These are phyloP conservation scores for Hiodon alosoides DNA, from an alignment of 2,113 vertebrate genomes.

Conservation along the genomic window DNA sequence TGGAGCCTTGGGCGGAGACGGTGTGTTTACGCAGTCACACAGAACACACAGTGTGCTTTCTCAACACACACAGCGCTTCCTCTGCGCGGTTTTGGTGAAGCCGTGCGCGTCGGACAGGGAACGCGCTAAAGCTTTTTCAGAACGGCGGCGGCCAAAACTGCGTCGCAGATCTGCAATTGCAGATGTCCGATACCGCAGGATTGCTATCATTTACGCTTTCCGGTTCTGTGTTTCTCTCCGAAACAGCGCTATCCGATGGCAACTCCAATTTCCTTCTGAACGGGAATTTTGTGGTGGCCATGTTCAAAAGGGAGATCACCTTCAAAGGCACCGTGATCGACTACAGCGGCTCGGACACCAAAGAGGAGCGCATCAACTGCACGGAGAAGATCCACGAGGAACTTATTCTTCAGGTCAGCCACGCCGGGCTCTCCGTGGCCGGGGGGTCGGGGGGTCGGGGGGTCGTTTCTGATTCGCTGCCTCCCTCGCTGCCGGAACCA, in stretches of 20 bases:
- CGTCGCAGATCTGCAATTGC: too few species aligned
- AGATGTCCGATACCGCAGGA: too few species aligned
- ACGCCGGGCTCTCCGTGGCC: slow-evolving; percentile 8
- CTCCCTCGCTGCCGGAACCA: slow-evolving; percentile 43
- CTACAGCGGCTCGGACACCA: slow-evolving; percentile 89
- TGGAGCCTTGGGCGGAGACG: too few species aligned
- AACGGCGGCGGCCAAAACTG: not conserved
- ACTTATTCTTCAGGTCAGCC: slow-evolving; percentile 77
- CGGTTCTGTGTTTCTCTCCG: slow-evolving; percentile 30
- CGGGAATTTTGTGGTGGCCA: slow-evolving; percentile 95
- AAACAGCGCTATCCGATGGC: slow-evolving; percentile 79
- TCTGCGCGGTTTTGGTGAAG: too few species aligned
- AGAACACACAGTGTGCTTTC: too few species aligned
- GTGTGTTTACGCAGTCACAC: too few species aligned
- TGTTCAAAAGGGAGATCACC: slow-evolving; percentile 88
- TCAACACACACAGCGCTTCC: too few species aligned
- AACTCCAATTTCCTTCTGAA: slow-evolving; percentile 87
- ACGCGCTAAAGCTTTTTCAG: slow-evolving; percentile 18
- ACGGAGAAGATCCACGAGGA: slow-evolving; percentile 82
- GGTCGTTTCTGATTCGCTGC: not conserved
- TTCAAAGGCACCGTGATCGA: slow-evolving; percentile 81
- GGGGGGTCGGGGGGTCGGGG: not conserved
- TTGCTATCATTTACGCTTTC: slow-evolving; percentile 6
- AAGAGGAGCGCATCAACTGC: slow-evolving; percentile 88
- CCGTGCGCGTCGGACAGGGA: slow-evolving; percentile 41